A percentile compares a stretch with the other conserved stretches of the same genome.
These are phyloP conservation scores for Danionella cerebrum DNA, from an alignment of 2,113 vertebrate genomes.

Conservation along the genomic window DNA sequence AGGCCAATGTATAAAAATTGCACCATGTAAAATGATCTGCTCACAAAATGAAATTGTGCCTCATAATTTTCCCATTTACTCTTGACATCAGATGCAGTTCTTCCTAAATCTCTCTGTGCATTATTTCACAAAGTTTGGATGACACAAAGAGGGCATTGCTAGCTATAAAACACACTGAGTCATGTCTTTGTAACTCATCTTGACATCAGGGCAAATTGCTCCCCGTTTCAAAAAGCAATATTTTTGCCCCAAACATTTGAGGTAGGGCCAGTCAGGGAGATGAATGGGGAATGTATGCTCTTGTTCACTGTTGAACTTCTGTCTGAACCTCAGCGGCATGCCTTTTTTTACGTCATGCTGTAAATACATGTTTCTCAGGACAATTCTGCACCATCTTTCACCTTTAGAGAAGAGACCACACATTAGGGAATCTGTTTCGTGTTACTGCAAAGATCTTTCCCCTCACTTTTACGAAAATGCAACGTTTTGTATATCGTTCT, in stretches of 20 bases:
- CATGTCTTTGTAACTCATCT: conserved; percentile 39
- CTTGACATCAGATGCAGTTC: neutral
- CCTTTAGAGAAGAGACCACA: conserved; percentile 9
- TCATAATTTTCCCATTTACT: neutral
- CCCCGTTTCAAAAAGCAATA: conserved; percentile 29
- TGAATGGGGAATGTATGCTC: conserved; percentile 34
- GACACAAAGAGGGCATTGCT: conserved; percentile 25
- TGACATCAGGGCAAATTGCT: conserved; percentile 44
- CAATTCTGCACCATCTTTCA: neutral
- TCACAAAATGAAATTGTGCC: neutral
- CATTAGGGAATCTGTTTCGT: neutral
- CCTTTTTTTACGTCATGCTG: conserved; percentile 29
- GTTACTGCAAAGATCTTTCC: neutral
- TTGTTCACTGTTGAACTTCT: conserved; percentile 34
- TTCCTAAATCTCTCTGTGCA: conserved; percentile 25
- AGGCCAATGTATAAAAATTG: neutral
- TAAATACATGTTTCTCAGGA: conserved; percentile 23
- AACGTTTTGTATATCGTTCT: neutral
- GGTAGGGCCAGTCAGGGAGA: conserved; percentile 29
- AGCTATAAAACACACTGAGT: conserved; percentile 29
- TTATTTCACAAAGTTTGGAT: conserved; percentile 25
- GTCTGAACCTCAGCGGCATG: conserved; percentile 22
- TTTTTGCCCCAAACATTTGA: conserved; percentile 31
- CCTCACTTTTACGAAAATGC: neutral
- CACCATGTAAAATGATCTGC: neutral